These are phyloP conservation scores for Machimus rusticus DNA, from an alignment of 2,888 invertebrate genomes.

Conservation along the genomic window DNA sequence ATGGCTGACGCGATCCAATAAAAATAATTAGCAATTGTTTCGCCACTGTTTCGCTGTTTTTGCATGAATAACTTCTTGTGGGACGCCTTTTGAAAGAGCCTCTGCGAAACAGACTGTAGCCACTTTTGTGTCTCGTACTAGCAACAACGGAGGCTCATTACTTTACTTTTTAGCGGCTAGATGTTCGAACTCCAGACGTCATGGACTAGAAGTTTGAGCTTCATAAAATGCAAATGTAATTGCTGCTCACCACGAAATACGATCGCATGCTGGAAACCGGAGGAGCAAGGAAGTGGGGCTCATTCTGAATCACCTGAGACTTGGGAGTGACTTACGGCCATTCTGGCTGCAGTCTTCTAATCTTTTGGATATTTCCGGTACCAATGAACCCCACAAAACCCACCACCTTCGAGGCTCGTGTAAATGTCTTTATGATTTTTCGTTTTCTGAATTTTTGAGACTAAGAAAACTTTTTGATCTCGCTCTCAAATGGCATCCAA, in stretches of 20 bases:
- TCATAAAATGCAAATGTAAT: constrained; percentile 22
- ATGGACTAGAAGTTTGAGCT: neutral
- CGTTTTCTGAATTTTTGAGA: neutral
- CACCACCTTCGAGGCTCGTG: neutral
- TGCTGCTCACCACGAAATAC: neutral
- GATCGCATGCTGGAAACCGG: neutral
- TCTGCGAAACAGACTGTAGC: neutral
- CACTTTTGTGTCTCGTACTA: neutral
- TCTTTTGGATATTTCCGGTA: neutral
- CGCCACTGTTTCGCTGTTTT: neutral
- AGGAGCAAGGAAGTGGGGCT: neutral
- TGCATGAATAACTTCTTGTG: neutral
- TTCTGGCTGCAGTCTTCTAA: neutral
- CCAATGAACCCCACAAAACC: neutral
- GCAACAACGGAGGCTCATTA: neutral
- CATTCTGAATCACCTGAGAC: neutral
- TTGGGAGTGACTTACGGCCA: neutral
- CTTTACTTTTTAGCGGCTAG: neutral
- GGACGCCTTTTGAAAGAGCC: neutral
- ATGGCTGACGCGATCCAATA: neutral
- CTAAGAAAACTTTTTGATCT: neutral
- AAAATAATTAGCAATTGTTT: constrained; percentile 8
- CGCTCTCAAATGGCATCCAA: neutral
- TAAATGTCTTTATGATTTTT: neutral
- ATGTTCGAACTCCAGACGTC: neutral